Conservation (phyloP, 2,113 vertebrate genomes). For the Haemorhous mexicanus region DNA sequence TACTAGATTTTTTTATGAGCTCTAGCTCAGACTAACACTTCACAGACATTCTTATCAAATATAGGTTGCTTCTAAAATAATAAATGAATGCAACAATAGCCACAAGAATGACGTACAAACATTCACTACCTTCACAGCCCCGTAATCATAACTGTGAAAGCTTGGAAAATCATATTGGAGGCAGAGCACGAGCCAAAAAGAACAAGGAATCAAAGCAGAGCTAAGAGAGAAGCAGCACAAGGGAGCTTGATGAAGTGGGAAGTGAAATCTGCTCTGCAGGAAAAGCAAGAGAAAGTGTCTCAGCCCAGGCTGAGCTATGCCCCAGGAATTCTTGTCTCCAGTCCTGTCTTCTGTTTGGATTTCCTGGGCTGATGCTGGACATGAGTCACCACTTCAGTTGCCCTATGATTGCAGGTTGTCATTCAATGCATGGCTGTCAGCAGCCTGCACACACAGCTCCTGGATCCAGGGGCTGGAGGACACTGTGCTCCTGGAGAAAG, state of each 20-base stretch:
- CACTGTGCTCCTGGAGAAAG: background rate
- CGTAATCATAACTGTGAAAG: background rate
- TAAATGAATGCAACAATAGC: background rate
- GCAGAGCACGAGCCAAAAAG: background rate
- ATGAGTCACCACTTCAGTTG: background rate
- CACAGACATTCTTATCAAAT: background rate
- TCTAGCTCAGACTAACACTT: background rate
- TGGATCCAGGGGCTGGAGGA: background rate
- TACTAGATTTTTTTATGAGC: background rate
- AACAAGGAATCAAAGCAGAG: background rate
- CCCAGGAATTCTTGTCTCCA: background rate
- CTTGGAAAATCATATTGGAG: background rate
- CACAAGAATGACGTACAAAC: background rate
- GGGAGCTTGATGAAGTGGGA: background rate
- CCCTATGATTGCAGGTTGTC: background rate
- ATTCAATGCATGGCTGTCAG: background rate
- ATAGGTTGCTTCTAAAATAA: background rate
- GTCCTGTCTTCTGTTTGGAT: background rate
- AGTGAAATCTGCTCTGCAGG: background rate
- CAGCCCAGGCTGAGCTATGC: background rate
- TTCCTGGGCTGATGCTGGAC: background rate
- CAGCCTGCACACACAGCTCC: background rate
- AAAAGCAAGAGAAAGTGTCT: background rate
- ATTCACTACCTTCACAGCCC: background rate
- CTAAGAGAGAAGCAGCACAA: background rate